Evolutionary conservation across 1,140 invertebrate genomes (phyloP), one percentile per base, ranked within the genome.

Genomic region (Apis laboriosa): DNA sequence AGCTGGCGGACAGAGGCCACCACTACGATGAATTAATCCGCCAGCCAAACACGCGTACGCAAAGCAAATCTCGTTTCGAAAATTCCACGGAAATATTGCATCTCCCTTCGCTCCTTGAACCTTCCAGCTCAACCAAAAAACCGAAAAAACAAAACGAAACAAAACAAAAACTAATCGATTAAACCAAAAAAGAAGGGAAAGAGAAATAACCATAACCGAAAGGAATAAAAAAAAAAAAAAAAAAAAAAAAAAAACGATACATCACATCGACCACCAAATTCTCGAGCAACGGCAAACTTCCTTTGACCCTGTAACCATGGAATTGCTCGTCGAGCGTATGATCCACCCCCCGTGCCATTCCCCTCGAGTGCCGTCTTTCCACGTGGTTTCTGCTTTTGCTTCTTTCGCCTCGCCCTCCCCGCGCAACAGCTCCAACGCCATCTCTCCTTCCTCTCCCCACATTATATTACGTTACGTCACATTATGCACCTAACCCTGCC

Each of bases 401-500:
- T 55, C 83, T 80, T 60, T 73, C 82, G 77, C 24, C 24, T 68
- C 21, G n/a, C 21, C 43, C n/a, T 34, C 21, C 43, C n/a, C 51
- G 21, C 56, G 75, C 81, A 82, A 82, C 80, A 82, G 67, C 74
- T 64, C 64, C 43, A 78, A 63, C 68, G 28, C 21, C 51, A 64
- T 56, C 53, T 67, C 58, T 78, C 34, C 34, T 34, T 4, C 34
- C 34, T 34, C 34, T 3, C 3, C 34, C 34, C 80, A 75, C 67
- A 66, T 83, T 83, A 78, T 78, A 83, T 86, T 80, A 84, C 74
- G 74, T 84, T 87, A 81, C 85, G 83, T 87, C 85, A 78, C 85
- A 85, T 88, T 87, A 88, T 85, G 83, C 86, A 51, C 71, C 70
- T 67, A 72, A 56, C 49, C 61, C 21, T 34, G 43, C 15, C 64